These are phyloP conservation scores for Dissostichus mawsoni DNA, from an alignment of 2,113 vertebrate species.

Conservation along the genomic window DNA sequence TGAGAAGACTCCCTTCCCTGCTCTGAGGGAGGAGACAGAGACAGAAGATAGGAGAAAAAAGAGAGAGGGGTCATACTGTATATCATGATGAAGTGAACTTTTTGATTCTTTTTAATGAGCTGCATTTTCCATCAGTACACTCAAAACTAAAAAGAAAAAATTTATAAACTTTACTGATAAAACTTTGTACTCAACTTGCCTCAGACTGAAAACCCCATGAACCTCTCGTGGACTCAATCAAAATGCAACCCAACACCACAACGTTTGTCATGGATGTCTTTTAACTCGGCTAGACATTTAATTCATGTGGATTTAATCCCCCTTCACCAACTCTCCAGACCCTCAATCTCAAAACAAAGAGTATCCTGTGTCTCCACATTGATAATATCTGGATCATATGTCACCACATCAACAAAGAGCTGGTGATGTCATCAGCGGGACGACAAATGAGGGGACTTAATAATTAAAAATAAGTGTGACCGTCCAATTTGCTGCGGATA, in stretches of 20 bases:
- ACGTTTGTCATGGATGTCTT: constrained; percentile 37
- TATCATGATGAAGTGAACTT: constrained; percentile 14
- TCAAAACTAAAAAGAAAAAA: neutral
- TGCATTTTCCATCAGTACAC: constrained; percentile 1
- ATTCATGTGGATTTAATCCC: constrained; percentile 40
- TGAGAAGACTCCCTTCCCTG: constrained; percentile 91
- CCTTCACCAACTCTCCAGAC: constrained; percentile 51
- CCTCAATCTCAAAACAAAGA: constrained; percentile 77
- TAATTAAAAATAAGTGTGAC: constrained; percentile 79
- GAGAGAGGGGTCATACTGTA: constrained; percentile 5
- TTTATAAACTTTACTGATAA: neutral
- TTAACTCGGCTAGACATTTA: constrained; percentile 37
- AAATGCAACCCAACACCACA: constrained; percentile 44
- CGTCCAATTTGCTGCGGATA: constrained; percentile 80
- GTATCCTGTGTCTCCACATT: constrained; percentile 80
- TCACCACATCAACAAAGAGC: constrained; percentile 79
- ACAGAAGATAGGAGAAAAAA: constrained; percentile 11
- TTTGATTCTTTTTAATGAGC: neutral
- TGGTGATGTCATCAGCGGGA: constrained; percentile 76
- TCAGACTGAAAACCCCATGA: neutral
- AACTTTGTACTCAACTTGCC: neutral
- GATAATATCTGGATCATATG: constrained; percentile 83
- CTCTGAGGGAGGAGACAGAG: constrained; percentile 77
- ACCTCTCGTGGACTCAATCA: neutral
- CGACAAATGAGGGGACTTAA: constrained; percentile 84